Percentiles rank a stretch among this genome's conserved stretches.
These are phyloP conservation scores for Drosophila lacteicornis DNA, from an alignment of 1,140 invertebrate species.

Conservation along the genomic window DNA sequence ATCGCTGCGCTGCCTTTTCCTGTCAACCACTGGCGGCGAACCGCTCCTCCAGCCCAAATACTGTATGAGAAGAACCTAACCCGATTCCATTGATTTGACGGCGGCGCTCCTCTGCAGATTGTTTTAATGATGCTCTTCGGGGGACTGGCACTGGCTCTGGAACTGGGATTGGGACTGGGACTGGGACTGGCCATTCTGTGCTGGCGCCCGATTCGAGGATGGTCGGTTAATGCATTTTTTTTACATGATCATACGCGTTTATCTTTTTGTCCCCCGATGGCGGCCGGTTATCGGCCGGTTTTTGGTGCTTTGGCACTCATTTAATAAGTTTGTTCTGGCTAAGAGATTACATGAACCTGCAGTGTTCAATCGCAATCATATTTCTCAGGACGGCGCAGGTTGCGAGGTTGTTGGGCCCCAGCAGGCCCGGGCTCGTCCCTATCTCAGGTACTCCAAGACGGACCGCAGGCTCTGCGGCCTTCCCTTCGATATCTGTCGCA, in stretches of 20 bases:
- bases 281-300: conserved; percentile 60
- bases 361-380: conserved; percentile 84
- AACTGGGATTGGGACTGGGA: not conserved
- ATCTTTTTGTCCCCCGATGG: conserved; percentile 74
- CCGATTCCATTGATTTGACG: conserved; percentile 69
- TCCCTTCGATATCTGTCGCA: conserved; percentile 42
- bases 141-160: conserved; percentile 2
- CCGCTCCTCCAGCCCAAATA: conserved; percentile 44
- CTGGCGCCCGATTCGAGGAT: conserved; percentile 39
- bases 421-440: not conserved
- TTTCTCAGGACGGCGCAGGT: conserved; percentile 24
- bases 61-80: conserved; percentile 32
- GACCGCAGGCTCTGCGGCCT: not conserved
- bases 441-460: conserved; percentile 14
- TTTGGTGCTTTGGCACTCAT: conserved; percentile 75
- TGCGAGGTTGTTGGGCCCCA: not conserved
- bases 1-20: conserved; percentile 43
- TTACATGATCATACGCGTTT: conserved; percentile 84
- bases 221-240: conserved; percentile 75
- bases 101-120: conserved; percentile 68
- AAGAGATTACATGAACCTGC: conserved; percentile 85
- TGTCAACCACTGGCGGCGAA: conserved; percentile 46
- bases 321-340: conserved; percentile 83
- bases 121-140: conserved; percentile 66
- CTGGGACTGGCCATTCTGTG: conserved; percentile 15